A percentile compares a stretch with the other conserved stretches of the same genome.
Evolutionary conservation across 2,113 vertebrate species (phyloP).

Genomic region (Myiopsitta monachus): DNA sequence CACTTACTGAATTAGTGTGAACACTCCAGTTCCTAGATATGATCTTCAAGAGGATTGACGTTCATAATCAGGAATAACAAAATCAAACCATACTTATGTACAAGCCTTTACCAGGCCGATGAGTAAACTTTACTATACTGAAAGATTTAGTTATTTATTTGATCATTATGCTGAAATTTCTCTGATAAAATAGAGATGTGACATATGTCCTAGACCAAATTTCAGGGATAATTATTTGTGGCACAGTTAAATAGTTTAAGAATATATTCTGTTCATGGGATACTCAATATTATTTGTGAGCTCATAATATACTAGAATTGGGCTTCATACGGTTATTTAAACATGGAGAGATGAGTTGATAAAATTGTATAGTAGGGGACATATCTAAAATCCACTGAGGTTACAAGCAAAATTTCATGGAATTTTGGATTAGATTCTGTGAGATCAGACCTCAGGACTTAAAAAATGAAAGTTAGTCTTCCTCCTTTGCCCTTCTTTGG

Average conservation of each 20-base stretch:
- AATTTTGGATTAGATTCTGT: neutral
- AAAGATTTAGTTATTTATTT: constrained; percentile 32
- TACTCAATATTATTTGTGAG: neutral
- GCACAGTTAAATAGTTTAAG: neutral
- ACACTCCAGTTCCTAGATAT: neutral
- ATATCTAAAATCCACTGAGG: neutral
- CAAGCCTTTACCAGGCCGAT: neutral
- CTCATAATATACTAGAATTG: neutral
- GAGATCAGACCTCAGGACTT: neutral
- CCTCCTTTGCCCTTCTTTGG: neutral
- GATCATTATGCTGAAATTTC: neutral
- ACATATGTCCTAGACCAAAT: neutral
- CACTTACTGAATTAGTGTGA: neutral
- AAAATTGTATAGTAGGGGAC: neutral
- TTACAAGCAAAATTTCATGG: neutral
- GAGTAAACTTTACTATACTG: constrained; percentile 16
- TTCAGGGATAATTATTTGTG: neutral
- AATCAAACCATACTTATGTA: neutral
- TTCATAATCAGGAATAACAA: neutral
- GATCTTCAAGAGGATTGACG: neutral
- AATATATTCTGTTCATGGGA: neutral
- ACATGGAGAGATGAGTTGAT: neutral
- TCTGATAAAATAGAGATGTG: neutral
- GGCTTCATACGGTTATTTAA: neutral
- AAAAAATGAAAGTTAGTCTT: neutral